Conservation (phyloP, 2,888 invertebrate species). For the Orchestes rusci region DNA sequence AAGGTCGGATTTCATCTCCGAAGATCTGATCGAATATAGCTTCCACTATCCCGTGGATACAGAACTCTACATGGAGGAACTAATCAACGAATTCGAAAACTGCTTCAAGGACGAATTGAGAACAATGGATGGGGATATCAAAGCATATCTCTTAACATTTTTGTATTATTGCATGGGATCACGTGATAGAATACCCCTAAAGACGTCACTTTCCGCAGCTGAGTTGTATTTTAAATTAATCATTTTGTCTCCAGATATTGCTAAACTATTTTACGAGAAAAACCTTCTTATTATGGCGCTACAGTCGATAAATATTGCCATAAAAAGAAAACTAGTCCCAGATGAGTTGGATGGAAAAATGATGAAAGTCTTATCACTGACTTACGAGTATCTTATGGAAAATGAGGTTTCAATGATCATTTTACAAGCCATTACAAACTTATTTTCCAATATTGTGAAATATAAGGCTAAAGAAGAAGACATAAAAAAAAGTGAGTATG, state of each 20-base stretch:
- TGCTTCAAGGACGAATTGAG: slow-evolving; percentile 26
- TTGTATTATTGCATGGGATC: slow-evolving; percentile 28
- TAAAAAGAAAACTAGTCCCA: not conserved
- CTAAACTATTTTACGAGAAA: slow-evolving; percentile 27
- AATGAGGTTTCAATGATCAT: slow-evolving; percentile 6
- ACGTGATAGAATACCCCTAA: slow-evolving; percentile 22
- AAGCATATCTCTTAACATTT: slow-evolving; percentile 30
- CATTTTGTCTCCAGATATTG: slow-evolving; percentile 25
- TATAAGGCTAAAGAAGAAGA: slow-evolving; percentile 11
- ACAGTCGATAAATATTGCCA: slow-evolving; percentile 10
- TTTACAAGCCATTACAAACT: slow-evolving; percentile 21
- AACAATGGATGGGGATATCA: slow-evolving; percentile 27
- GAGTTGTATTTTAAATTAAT: slow-evolving; percentile 28
- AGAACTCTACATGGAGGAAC: slow-evolving; percentile 26
- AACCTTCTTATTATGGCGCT: slow-evolving; percentile 25
- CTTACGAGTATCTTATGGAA: slow-evolving; percentile 12
- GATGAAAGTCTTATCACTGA: slow-evolving; percentile 22
- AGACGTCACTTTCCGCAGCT: slow-evolving; percentile 25
- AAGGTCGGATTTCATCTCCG: slow-evolving; percentile 19
- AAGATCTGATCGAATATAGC: slow-evolving; percentile 28
- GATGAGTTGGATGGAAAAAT: too few species aligned
- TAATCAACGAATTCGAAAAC: slow-evolving; percentile 26
- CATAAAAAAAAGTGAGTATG: slow-evolving; percentile 19
- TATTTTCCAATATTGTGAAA: slow-evolving; percentile 23
- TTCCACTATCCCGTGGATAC: slow-evolving; percentile 31